Evolutionary conservation across 2,888 invertebrate genomes (phyloP), one percentile per base, ranked within the genome.

Genomic region (Siphonodentalium dalli): DNA sequence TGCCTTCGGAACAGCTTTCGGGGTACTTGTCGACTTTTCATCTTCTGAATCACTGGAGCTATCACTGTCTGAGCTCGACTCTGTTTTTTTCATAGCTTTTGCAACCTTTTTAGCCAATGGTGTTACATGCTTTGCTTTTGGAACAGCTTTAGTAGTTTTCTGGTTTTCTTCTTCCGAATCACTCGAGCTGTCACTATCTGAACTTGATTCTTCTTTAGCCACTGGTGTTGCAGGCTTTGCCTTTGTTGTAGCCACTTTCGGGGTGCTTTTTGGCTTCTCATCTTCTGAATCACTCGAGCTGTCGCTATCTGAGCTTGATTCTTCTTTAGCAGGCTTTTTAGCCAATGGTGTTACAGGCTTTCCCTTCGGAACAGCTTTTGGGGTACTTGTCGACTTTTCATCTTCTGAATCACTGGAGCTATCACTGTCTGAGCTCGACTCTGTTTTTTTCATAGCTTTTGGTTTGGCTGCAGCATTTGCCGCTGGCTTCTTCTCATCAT

Each of bases 61-160:
- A 34, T 51, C 42, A 50, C 58, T 59, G 5, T 58, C 58, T 31
- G 54, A 58, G 26, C 58, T 53, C n/a, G 39, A 38, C 6, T 48
- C 56, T 26, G 61, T 59, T 44, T 54, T 49, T 20, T 46, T 28
- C 11, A 23, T 29, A 35, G 50, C 9, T 59, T 39, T 41, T 20
- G 34, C 28, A 13, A 26, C 33, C 13, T 50, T 40, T 31, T 43
- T 26, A n/a, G 57, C 18, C 9, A 46, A 50, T 18, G 39, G 31
- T 44, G 54, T 58, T 8, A 52, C 44, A 18, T 53, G 44, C 15
- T 42, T 26, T 9, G 45, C 13, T 48, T 49, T 52, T n/a, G 41
- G 20, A 15, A 39, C 23, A 24, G 40, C 28, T 31, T 39, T 38
- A 23, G 55, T 34, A 18, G 44, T 18, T 4, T 43, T 15, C 26